Evolutionary conservation across 2,797 vertebrate species (phyloP), one percentile per base, ranked within the genome.

Genomic region (Jordanella pulchra): DNA sequence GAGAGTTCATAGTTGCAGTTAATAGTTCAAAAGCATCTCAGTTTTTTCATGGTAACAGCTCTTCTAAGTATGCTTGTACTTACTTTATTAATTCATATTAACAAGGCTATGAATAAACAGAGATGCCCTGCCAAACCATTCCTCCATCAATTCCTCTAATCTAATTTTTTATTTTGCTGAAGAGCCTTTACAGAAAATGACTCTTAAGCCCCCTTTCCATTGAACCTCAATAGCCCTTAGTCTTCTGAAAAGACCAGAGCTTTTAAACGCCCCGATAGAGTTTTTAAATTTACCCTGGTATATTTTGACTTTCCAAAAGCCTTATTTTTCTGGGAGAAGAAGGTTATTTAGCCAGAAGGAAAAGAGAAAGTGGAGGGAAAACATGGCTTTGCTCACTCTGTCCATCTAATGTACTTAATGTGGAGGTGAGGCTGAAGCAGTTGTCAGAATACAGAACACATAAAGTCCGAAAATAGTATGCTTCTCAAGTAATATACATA

Each of bases 1-100:
- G 35, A 39, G 35, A 39, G 9, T 7, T 39, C 35, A 39, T 39
- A 39, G 35, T 39, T 39, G 21, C 4, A n/a, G 35, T 11, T 7
- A 42, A 63, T 63, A 63, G n/a, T 42, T 63, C 23, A 25, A 25
- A n/a, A 63, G 35, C 2, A 63, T 42, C 42, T 42, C 39, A 42
- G 35, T 21, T 42, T 63, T 63, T 35, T 63, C 35, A 63, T 63
- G 23, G 35, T 42, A 63, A 42, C 35, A 63, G 58, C 58, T 61
- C 23, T 15, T 25, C 12, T 63, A 23, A 13, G 39, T 42, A n/a
- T 6, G 7, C 4, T 61, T 23, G 23, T 14, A 39, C 39, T 61
- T 39, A 61, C 21, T 63, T 63, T 42, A 25, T 42, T 63, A 25
- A 63, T 35, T 63, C 35, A 23, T 42, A 25, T 23, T 39, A 63